phyloP scores from a whole-genome alignment of 2,113 vertebrate genomes.

The Gnathonemus longibarbis region DNA sequence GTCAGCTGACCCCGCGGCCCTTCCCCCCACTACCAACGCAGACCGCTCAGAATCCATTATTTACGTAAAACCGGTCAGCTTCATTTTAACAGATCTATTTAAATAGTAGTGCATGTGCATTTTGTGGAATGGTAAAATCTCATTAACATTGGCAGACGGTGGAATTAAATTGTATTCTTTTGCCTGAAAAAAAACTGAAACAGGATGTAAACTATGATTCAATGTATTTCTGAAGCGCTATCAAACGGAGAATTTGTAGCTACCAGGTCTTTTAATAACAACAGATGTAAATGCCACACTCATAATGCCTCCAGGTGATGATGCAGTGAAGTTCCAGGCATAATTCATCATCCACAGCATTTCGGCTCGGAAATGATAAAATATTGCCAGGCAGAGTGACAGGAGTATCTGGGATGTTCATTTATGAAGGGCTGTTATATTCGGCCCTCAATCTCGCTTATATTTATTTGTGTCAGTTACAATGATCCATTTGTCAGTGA shows the following conservation, averaged over 20 bases:
- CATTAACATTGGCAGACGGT: constrained; percentile 15
- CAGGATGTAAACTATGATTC: constrained; percentile 8
- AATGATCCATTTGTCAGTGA: not conserved
- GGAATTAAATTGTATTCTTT: constrained; percentile 16
- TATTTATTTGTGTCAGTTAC: not conserved
- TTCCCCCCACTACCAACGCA: not conserved
- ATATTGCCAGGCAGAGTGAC: not conserved
- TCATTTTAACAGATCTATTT: constrained; percentile 49
- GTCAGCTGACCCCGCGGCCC: not conserved
- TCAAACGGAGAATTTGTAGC: constrained; percentile 10
- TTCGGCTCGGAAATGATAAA: not conserved
- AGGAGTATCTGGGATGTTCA: not conserved
- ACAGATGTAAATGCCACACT: constrained; percentile 4
- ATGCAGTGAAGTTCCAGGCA: not conserved
- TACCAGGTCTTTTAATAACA: not conserved
- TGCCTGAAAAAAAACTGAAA: constrained; percentile 1
- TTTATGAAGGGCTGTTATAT: not conserved
- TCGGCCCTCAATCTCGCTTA: not conserved
- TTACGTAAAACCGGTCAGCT: constrained; percentile 42
- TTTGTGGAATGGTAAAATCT: constrained; percentile 27
- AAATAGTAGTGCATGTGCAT: constrained; percentile 34
- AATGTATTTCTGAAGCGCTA: not conserved
- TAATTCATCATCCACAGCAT: constrained; percentile 1
- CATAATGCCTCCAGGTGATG: not conserved
- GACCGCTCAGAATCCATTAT: constrained; percentile 31